These are phyloP conservation scores for Lepidothrix coronata DNA, from an alignment of 2,113 vertebrate species.

Conservation along the genomic window DNA sequence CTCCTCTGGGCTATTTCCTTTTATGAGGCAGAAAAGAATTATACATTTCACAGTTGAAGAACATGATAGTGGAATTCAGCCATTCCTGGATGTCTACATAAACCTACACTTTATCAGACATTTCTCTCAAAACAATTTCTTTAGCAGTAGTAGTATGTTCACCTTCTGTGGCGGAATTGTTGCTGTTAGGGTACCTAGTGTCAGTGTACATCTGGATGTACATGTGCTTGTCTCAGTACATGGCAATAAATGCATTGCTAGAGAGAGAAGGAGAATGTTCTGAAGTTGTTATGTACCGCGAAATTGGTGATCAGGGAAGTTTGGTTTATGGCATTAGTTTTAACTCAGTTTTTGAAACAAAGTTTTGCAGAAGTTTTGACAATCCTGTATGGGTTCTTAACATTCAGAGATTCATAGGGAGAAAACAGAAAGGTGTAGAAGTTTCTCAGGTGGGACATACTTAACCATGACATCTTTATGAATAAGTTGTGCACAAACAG, in stretches of 20 bases:
- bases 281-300: not conserved
- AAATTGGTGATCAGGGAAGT: not conserved
- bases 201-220: not conserved
- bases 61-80: not conserved
- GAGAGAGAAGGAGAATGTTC: not conserved
- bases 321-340: not conserved
- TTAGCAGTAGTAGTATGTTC: not conserved
- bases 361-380: not conserved
- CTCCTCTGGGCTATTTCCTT: not conserved
- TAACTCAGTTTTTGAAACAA: not conserved
- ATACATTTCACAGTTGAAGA: not conserved
- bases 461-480: not conserved
- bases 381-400: not conserved
- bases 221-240: not conserved
- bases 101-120: not conserved
- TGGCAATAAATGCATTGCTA: not conserved
- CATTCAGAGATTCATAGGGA: not conserved
- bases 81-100: not conserved
- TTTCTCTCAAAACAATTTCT: not conserved
- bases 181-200: not conserved
- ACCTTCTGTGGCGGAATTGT: not conserved
- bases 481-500: not conserved
- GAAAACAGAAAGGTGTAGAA: not conserved
- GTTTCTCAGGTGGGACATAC: not conserved
- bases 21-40: not conserved